Base-by-base conservation (phyloP, 2,888 invertebrate genomes). In the Coleophora flavipennella region DNA sequence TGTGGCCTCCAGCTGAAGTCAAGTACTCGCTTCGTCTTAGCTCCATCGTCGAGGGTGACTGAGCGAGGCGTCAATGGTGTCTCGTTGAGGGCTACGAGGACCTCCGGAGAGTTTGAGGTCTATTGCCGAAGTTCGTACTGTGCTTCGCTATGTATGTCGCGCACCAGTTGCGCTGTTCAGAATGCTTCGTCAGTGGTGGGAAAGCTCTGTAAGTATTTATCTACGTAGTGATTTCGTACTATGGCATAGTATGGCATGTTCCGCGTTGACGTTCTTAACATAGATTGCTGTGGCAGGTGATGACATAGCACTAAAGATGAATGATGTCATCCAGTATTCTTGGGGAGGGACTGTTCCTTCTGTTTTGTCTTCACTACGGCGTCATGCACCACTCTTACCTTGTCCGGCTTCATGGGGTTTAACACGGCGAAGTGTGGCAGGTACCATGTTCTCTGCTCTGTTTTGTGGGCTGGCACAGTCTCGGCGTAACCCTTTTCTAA, bases 331-430 rank as follows among this genome's bases (percentile, higher is more conserved):
- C 4, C 33, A 33, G 32, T 46, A 55, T 0, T 33, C 31, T 28
- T 28, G 28, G 28, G 7, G 28, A 11, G 12, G 3, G 2, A 32
- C 31, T 9, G 4, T 13, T 3, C 26, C 14, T 7, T 28, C 31
- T 1, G 12, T 3, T 11, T 33, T 13, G 10, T 26, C 40, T 29
- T 54, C 58, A 54, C 57, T 0, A 61, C 58, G 2, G 59, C 59
- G 25, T 59, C 60, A 33, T 60, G 59, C 0, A 61, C 57, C 1
- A 63, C 12, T 9, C 57, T 40, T 0, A 59, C 28, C 9, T 28
- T 28, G 7, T 9, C 28, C 7, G 28, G 28, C 28, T 28, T 28
- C 28, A 28, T 28, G 14, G 39, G 35, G 9, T 39, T 25, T 3
- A 25, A 10, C 10, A 39, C 39, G 2, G 29, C 13, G 20, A 39